Conservation (phyloP, 2,888 invertebrate genomes). For the Andrena flavipes region DNA sequence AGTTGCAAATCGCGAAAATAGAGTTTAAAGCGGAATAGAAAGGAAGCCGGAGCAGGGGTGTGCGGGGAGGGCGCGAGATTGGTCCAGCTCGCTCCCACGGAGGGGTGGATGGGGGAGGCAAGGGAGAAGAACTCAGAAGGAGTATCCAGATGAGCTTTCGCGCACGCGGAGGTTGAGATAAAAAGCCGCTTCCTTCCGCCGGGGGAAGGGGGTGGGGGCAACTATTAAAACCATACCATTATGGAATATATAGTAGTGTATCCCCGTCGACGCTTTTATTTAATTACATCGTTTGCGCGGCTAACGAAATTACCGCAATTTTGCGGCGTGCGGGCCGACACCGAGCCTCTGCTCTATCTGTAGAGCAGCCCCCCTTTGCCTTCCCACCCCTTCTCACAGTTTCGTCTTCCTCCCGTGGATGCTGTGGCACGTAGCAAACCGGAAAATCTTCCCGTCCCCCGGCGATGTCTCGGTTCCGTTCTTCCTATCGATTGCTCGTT, state of each 20-base stretch:
- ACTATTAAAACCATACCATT: constrained; percentile 71
- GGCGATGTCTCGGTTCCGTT: constrained; percentile 25
- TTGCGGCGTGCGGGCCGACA: constrained; percentile 53
- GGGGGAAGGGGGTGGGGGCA: constrained; percentile 31
- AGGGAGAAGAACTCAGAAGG: constrained; percentile 26
- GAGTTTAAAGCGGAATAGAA: constrained; percentile 21
- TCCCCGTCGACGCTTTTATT: constrained; percentile 72
- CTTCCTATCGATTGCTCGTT: constrained; percentile 51
- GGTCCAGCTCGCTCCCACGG: constrained; percentile 25
- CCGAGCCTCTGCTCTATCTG: not conserved
- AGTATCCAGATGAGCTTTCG: constrained; percentile 42
- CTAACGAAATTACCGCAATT: constrained; percentile 77
- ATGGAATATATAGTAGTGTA: constrained; percentile 60
- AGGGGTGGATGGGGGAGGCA: no score
- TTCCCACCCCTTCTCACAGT: not conserved
- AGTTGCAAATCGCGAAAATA: constrained; percentile 39
- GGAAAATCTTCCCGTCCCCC: constrained; percentile 41
- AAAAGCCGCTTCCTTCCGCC: constrained; percentile 67
- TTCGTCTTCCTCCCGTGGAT: constrained; percentile 38
- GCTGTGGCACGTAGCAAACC: constrained; percentile 32
- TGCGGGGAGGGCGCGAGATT: constrained; percentile 15
- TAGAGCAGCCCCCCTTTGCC: not conserved
- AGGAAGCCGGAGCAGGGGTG: not conserved
- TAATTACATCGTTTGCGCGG: constrained; percentile 75
- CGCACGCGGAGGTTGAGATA: constrained; percentile 44